A percentile compares a stretch with the other conserved stretches of the same genome.
phyloP scores from a whole-genome alignment of 2,113 vertebrate genomes.

The Daphoenositta chrysoptera region DNA sequence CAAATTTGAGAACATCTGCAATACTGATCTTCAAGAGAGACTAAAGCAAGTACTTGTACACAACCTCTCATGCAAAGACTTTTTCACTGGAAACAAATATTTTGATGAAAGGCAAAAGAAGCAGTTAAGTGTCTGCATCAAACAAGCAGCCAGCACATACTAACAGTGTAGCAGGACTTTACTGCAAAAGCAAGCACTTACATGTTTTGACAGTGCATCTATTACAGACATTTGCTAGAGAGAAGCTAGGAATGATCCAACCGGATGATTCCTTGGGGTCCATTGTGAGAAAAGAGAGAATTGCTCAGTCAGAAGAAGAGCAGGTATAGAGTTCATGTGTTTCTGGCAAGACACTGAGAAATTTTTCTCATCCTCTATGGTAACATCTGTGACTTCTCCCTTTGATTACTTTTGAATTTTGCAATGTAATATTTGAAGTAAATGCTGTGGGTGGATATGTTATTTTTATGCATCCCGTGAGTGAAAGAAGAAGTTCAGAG shows the following conservation, averaged over 20 bases:
- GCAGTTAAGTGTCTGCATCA: not conserved
- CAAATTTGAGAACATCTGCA: not conserved
- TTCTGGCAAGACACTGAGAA: not conserved
- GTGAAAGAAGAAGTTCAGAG: conserved; percentile 42
- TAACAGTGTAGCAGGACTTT: not conserved
- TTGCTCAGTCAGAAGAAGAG: not conserved
- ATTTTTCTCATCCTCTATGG: not conserved
- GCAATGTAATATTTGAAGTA: not conserved
- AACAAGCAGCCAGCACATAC: not conserved
- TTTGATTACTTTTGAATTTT: not conserved
- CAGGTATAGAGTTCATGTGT: not conserved
- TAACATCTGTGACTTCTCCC: not conserved
- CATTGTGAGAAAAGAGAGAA: not conserved
- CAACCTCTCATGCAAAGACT: not conserved
- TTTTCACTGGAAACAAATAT: not conserved
- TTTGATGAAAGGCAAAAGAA: not conserved
- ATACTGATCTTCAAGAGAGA: not conserved
- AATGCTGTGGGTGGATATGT: not conserved
- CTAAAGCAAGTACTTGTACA: not conserved
- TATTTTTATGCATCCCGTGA: conserved; percentile 24
- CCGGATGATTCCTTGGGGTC: not conserved
- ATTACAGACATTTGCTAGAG: not conserved
- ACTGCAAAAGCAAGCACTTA: not conserved
- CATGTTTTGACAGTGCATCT: not conserved
- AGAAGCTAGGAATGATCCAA: not conserved